Percentiles rank a stretch among this genome's conserved stretches.
phyloP scores from a whole-genome alignment of 2,888 invertebrate genomes.

The Podabrus alpinus region DNA sequence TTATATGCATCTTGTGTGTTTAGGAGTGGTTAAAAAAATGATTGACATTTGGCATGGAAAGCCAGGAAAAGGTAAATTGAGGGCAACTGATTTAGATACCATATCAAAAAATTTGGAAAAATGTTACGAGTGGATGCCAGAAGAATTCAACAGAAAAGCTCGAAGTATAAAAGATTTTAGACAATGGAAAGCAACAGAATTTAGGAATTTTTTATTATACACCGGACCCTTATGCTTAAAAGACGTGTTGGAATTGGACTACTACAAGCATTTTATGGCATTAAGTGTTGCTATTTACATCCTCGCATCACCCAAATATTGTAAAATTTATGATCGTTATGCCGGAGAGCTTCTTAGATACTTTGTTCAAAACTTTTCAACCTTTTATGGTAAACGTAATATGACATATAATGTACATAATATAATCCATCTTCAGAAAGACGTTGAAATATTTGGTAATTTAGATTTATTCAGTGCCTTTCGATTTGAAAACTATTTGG shows the following conservation, averaged over 20 bases:
- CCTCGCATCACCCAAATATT: background rate
- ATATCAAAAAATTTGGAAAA: background rate
- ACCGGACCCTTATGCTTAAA: background rate
- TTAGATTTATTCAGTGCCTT: slow-evolving; percentile 22
- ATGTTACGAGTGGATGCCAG: slow-evolving; percentile 1
- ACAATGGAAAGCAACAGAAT: background rate
- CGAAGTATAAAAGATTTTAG: background rate
- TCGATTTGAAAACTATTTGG: slow-evolving; percentile 20
- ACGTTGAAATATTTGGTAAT: slow-evolving; percentile 14
- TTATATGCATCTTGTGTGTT: background rate
- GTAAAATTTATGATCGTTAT: background rate
- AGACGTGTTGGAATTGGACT: background rate
- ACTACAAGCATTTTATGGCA: background rate
- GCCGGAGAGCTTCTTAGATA: background rate
- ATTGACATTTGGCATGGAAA: slow-evolving; percentile 1
- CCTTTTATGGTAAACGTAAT: slow-evolving; percentile 18
- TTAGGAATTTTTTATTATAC: background rate
- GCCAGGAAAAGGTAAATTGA: background rate
- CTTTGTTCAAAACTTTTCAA: background rate
- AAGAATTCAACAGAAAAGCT: background rate
- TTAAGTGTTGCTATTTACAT: background rate
- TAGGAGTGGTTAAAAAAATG: background rate
- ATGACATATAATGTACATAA: slow-evolving; percentile 20
- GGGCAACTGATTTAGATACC: background rate
- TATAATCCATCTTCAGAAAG: slow-evolving; percentile 16